These are phyloP conservation scores for Marmota flaviventris DNA, from an alignment of 2,113 vertebrate genomes.

Conservation along the genomic window DNA sequence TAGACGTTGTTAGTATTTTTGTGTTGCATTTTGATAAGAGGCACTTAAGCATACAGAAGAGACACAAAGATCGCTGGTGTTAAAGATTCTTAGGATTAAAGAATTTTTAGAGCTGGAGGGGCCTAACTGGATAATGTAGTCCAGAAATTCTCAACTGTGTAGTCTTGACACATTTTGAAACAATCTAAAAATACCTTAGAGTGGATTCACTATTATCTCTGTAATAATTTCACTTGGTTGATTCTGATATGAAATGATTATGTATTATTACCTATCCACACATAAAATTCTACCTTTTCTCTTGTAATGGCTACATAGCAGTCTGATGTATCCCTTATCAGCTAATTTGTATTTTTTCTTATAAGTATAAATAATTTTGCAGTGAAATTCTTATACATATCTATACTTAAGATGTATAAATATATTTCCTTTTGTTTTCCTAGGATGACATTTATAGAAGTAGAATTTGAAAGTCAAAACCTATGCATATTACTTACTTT, in stretches of 20 bases:
- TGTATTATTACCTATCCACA: neutral
- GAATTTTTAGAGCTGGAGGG: slow-evolving; percentile 35
- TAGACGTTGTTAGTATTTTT: neutral
- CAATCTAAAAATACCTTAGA: neutral
- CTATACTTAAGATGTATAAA: neutral
- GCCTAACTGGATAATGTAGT: neutral
- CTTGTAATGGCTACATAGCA: neutral
- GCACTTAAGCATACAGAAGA: neutral
- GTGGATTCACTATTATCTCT: neutral
- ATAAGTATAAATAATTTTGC: slow-evolving; percentile 3
- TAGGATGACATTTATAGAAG: slow-evolving; percentile 10
- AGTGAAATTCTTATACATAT: neutral
- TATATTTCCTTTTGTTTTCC: slow-evolving; percentile 15
- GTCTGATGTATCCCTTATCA: neutral
- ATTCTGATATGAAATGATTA: slow-evolving; percentile 32
- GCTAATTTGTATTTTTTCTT: slow-evolving; percentile 12
- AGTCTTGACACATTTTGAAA: neutral
- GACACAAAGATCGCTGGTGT: neutral
- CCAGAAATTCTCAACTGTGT: neutral
- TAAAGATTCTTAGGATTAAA: slow-evolving; percentile 36
- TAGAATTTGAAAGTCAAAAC: slow-evolving; percentile 31
- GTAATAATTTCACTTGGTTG: neutral
- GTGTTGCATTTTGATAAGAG: slow-evolving; percentile 19
- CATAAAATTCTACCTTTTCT: neutral
- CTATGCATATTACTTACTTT: slow-evolving; percentile 34